Evolutionary conservation across 53 echinoderm and acorn worm species (phyloP).

Genomic region (Holothuria leucospilota): DNA sequence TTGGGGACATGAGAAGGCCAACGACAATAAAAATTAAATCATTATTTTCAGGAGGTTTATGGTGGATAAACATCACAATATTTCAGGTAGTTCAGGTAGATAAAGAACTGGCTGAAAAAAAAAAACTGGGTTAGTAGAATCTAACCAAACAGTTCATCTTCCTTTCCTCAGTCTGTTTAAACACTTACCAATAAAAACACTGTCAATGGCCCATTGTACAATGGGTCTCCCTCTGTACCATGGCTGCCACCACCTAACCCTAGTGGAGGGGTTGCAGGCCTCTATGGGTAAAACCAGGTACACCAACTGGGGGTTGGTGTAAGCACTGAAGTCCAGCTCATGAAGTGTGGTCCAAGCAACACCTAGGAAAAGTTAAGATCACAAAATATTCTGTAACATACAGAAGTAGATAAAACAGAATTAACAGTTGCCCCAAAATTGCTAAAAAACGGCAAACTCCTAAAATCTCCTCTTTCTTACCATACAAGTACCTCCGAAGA

Average conservation of each 20-base stretch:
- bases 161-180: background rate
- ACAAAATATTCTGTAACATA: background rate
- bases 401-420: background rate
- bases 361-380: conserved; percentile 48
- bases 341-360: conserved; percentile 85
- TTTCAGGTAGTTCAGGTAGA: too few species aligned
- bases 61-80: too few species aligned
- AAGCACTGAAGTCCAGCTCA: conserved; percentile 81
- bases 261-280: conserved; percentile 76
- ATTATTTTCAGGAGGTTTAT: too few species aligned
- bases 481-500: too few species aligned
- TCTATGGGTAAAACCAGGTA: conserved; percentile 75
- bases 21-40: too few species aligned
- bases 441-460: background rate
- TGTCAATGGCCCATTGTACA: conserved; percentile 94
- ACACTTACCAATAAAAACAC: conserved; percentile 78
- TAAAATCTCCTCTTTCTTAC: too few species aligned
- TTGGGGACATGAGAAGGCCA: too few species aligned
- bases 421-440: too few species aligned
- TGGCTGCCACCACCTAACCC: conserved; percentile 94
- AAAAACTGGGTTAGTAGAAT: too few species aligned
- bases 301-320: conserved; percentile 70
- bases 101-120: too few species aligned
- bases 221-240: conserved; percentile 31
- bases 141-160: too few species aligned